Evolutionary conservation across 1,140 invertebrate genomes (phyloP), one percentile per base, ranked within the genome.

Genomic region (Sarcophaga peregrina): DNA sequence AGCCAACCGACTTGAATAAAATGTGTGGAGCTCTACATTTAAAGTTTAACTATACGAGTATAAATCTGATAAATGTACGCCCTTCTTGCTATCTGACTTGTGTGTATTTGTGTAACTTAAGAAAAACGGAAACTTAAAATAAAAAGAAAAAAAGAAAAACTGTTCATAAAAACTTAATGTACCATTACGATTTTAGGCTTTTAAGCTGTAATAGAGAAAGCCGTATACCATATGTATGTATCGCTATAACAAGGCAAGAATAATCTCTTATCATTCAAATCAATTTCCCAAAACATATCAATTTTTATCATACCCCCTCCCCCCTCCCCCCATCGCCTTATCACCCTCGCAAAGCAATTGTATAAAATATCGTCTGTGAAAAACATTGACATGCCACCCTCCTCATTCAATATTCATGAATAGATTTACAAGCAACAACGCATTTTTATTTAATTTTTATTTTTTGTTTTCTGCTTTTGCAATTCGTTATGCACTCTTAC

Each of bases 91-190:
- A 4, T 8, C 11, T 52, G 20, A 3, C 50, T 78, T 7, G 17
- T 52, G 15, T 50, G 10, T 50, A 11, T 45, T 52, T 76, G 5
- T 47, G 7, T 73, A 76, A 15, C 20, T 68, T 78, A 20, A 78
- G 75, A 68, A 37, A 37, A 68, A 68, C 62, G 62, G 62, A 68
- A 68, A 68, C 62, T 68, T 68, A 17, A 68, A 68, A 68, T 68
- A 47, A 37, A 37, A 37, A n/a, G n/a, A n/a, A n/a, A n/a, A n/a
- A n/a, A n/a, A n/a, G n/a, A 37, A 37, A 37, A 37, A 10, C 20
- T 5, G 47, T 48, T n/a, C 47, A 52, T 78, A 78, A 52, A 76
- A 78, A 78, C 48, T 78, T 78, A 78, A 78, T 45, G 75, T 52
- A 25, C 11, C 75, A 78, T 78, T 78, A 50, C 50, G 47, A 20